Conservation (phyloP, 2,888 invertebrate species). For the Microctonus aethiopoides region DNA sequence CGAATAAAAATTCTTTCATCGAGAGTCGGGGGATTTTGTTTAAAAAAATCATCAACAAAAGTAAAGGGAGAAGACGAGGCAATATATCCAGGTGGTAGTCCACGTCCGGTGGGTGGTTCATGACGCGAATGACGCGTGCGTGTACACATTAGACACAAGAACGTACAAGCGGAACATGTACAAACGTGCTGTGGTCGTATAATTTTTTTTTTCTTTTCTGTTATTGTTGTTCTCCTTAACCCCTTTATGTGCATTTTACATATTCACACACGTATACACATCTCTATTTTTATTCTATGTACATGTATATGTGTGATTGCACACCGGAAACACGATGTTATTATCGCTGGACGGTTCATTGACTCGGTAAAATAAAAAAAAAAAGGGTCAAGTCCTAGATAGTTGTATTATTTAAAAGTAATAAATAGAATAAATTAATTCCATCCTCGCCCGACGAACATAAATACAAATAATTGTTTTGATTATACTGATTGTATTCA, state of each 20-base stretch:
- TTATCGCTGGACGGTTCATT: conserved; percentile 21
- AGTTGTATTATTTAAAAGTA: not conserved
- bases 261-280: not conserved
- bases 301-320: not conserved
- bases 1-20: not conserved
- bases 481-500: conserved; percentile 9
- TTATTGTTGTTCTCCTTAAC: not conserved
- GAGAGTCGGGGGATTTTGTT: too few relatives aligned
- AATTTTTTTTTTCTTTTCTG: conserved; percentile 19
- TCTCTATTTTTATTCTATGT: not conserved
- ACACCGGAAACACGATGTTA: conserved; percentile 7
- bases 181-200: conserved; percentile 13
- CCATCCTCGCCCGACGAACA: not conserved
- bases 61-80: not conserved
- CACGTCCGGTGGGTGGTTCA: conserved; percentile 34
- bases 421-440: not conserved
- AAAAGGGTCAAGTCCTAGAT: conserved; percentile 2
- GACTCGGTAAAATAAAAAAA: conserved; percentile 12
- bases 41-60: not conserved
- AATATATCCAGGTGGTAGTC: conserved; percentile 30
- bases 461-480: not conserved
- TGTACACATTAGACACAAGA: not conserved
- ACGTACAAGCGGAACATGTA: conserved; percentile 20
- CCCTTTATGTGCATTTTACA: not conserved
- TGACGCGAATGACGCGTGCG: not conserved